Base-by-base conservation (phyloP, 2,113 vertebrate genomes). In the Cephalophus harveyi region DNA sequence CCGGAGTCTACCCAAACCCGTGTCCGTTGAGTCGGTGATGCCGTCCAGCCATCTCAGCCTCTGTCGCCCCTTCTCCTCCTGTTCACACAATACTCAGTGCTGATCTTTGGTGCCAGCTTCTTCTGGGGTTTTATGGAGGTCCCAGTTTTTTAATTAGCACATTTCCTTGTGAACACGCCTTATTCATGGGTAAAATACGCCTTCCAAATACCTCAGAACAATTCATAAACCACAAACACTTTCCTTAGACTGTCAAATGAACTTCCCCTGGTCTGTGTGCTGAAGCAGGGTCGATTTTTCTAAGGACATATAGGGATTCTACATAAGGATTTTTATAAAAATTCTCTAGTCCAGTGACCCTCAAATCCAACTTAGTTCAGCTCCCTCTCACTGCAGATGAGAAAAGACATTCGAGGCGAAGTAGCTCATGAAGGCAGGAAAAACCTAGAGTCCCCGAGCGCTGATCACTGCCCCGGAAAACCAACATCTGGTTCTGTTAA, bases 401-500 rank as follows among this genome's bases (percentile, higher is more conserved):
- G 62, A 33, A 21, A 60, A 7, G 46, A 82, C 12, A 14, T 12
- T 30, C 0, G 19, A 57, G 78, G 46, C 25, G 14, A 57, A 27
- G n/a, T 13, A 19, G 7, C 30, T 11, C 9, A 0, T 1, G n/a
- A 14, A 17, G 2, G 0, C 10, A 8, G 40, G 2, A 5, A 11
- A 21, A n/a, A 14, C 23, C 43, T 0, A 5, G 76, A 33, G 13
- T 0, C 64, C 36, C 2, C 2, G 36, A 46, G 6, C 1, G 0
- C 3, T 9, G 50, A 5, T 2, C 7, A 33, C 87, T 2, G 1
- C 11, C 59, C 81, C 0, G 1, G 33, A 23, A 10, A 9, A 5
- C 46, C 40, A 3, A 4, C 2, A 1, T 5, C 16, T 2, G 5
- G 23, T 7, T 1, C 0, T 13, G 8, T 19, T n/a, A 30, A 52